These are phyloP conservation scores for Gastrophysa polygoni DNA, from an alignment of 2,888 invertebrate genomes.

Conservation along the genomic window DNA sequence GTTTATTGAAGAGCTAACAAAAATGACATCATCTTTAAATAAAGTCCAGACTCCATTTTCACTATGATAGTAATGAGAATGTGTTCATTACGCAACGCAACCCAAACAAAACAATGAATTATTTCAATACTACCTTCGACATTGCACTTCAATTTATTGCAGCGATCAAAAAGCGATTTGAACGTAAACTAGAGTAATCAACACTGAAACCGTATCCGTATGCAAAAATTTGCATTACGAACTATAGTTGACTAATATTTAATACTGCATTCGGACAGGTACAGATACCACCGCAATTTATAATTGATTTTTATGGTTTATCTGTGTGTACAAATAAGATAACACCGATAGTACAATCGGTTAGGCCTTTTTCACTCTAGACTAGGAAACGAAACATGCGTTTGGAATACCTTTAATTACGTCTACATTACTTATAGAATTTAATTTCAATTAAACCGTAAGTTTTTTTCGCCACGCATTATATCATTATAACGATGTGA, in stretches of 20 bases:
- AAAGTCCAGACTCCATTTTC: neutral
- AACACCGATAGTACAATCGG: no score
- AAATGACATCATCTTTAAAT: neutral
- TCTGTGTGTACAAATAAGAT: neutral
- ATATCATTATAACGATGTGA: no score
- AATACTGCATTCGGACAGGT: slow-evolving; percentile 1
- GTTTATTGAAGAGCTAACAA: neutral
- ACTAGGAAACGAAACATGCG: no score
- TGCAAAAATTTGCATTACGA: slow-evolving; percentile 1
- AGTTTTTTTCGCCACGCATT: no score
- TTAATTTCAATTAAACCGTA: no score
- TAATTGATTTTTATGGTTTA: no score
- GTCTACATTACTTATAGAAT: no score
- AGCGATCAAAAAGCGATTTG: neutral
- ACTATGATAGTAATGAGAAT: neutral
- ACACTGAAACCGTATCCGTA: neutral
- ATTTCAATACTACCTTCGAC: neutral
- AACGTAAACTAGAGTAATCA: neutral
- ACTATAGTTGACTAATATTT: neutral
- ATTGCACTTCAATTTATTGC: neutral
- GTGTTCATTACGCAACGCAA: neutral
- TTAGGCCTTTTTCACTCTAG: no score
- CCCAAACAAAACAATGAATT: neutral
- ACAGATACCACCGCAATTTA: slow-evolving; percentile 2
- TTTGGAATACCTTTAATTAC: no score